Evolutionary conservation across 2,888 invertebrate species (phyloP).

Genomic region (Clepsis dumicolana): DNA sequence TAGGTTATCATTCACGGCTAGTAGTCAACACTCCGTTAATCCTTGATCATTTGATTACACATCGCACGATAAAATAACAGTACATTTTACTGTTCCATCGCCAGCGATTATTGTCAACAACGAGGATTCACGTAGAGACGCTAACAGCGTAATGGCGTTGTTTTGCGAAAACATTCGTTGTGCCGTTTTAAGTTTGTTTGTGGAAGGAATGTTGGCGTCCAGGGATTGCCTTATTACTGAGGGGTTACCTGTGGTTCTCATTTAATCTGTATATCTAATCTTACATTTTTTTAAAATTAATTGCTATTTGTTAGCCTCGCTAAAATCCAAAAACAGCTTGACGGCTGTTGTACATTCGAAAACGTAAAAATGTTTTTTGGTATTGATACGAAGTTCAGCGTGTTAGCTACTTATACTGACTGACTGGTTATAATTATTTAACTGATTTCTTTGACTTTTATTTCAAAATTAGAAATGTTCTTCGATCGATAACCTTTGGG

Average conservation of each 20-base stretch:
- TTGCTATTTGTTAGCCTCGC: too few relatives aligned
- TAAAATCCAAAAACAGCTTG: too few relatives aligned
- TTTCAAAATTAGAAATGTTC: too few relatives aligned
- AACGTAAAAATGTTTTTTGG: too few relatives aligned
- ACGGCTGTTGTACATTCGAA: too few relatives aligned
- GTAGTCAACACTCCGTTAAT: not conserved
- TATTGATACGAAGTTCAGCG: too few relatives aligned
- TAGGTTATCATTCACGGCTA: too few relatives aligned
- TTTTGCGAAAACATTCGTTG: constrained; percentile 31
- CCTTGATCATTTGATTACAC: not conserved
- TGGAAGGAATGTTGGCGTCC: not conserved
- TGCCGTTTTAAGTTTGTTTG: constrained; percentile 17
- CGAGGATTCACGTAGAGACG: constrained; percentile 30
- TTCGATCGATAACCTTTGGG: too few relatives aligned
- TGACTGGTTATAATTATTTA: too few relatives aligned
- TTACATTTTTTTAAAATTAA: too few relatives aligned
- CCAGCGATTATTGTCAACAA: not conserved
- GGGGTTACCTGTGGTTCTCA: constrained; percentile 14
- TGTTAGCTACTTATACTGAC: too few relatives aligned
- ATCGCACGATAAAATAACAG: constrained; percentile 18
- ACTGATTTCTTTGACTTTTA: too few relatives aligned
- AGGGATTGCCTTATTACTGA: not conserved
- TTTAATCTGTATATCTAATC: not conserved
- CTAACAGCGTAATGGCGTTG: constrained; percentile 34
- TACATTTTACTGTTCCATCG: not conserved